A percentile compares a stretch with the other conserved stretches of the same genome.
phyloP scores from a whole-genome alignment of 2,113 vertebrate genomes.

The Uropsilus gracilis region DNA sequence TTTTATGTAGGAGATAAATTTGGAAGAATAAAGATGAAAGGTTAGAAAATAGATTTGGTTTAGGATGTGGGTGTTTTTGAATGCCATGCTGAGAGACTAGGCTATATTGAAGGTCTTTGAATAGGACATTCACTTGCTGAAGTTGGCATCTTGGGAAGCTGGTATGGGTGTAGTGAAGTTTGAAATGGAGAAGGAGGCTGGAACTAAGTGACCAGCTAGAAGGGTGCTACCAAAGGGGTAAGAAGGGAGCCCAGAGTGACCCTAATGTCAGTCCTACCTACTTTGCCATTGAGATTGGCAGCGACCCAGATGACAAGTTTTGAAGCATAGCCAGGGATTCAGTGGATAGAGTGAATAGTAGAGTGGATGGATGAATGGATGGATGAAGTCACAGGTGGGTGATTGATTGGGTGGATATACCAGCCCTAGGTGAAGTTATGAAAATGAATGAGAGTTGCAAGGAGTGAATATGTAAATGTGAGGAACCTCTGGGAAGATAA shows the following conservation, averaged over 20 bases:
- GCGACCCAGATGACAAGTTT: background rate
- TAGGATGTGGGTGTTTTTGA: background rate
- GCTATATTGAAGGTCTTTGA: background rate
- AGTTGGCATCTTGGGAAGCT: background rate
- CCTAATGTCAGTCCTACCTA: no score
- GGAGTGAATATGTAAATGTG: background rate
- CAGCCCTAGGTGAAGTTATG: background rate
- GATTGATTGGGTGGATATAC: background rate
- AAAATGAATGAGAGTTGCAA: background rate
- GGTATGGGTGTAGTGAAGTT: background rate
- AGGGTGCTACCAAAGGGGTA: background rate
- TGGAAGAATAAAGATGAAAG: conserved; percentile 25
- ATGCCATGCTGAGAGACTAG: background rate
- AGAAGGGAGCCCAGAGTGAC: background rate
- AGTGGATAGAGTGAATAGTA: background rate
- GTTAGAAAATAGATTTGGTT: background rate
- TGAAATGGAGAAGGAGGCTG: background rate
- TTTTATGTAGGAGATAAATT: conserved; percentile 27
- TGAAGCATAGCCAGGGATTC: background rate
- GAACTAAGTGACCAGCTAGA: background rate
- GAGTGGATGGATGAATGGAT: background rate
- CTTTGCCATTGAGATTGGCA: background rate
- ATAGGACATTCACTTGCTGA: background rate
- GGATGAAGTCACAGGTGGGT: background rate
- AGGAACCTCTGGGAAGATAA: background rate